Evolutionary conservation across 2,888 invertebrate species (phyloP), one percentile per base, ranked within the genome.

Genomic region (Hyalella azteca): DNA sequence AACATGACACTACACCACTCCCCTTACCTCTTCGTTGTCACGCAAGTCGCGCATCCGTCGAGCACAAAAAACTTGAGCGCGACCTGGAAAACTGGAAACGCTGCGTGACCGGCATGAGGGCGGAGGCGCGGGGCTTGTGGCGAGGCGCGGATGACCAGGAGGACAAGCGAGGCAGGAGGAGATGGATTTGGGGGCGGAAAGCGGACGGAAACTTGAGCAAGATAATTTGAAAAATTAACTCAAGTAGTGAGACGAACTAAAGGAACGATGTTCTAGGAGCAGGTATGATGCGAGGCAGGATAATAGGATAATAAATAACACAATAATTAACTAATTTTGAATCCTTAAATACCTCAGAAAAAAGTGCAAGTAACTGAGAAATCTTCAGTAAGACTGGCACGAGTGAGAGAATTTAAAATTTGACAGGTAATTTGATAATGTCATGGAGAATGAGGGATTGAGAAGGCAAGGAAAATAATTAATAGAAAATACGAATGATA

Each of bases 61-160:
- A 54, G 29, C 54, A 29, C 22, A 54, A 54, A 66, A 66, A 66
- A 66, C 66, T 66, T 66, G 29, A 32, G 66, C 13, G 36, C 32
- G 66, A 66, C 36, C 66, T 66, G 66, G 66, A 66, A 66, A 66
- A 66, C 66, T 66, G 66, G 36, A 66, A 36, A 32, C 36, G 66
- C 66, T 32, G n/a, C 66, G 66, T 66, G 66, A 66, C 66, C 29
- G 66, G 66, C 66, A 66, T 66, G 66, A 66, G 19, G 15, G 29
- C 2, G 66, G 39, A 19, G 66, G 5, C n/a, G n/a, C n/a, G n/a
- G n/a, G n/a, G n/a, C n/a, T n/a, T n/a, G 15, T 7, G 45, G 15
- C 7, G 45, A 45, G 45, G 15, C 9, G 15, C 45, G 7, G 45
- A 45, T 45, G 50, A 7, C 19, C n/a, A 50, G n/a, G n/a, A 13